Conservation (phyloP, 2,797 vertebrate genomes). For the Tragopan temminckii region DNA sequence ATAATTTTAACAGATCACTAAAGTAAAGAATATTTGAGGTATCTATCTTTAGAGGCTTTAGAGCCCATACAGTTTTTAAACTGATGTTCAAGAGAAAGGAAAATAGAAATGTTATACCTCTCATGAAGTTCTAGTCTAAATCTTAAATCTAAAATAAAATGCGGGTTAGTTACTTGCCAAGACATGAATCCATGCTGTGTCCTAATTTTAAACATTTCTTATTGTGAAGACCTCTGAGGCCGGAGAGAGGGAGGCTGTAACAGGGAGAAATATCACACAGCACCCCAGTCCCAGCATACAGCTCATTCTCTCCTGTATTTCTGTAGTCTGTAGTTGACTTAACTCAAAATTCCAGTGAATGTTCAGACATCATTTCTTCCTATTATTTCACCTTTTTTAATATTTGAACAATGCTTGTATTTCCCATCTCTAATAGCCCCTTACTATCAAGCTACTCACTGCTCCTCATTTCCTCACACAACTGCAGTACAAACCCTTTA, state of each 20-base stretch:
- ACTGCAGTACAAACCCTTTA: not conserved
- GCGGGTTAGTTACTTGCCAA: not conserved
- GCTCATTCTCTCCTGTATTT: not conserved
- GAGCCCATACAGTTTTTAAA: not conserved
- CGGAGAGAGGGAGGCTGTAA: not conserved
- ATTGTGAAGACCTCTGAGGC: not conserved
- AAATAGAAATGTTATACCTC: not conserved
- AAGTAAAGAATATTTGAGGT: constrained; percentile 63
- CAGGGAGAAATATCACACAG: not conserved
- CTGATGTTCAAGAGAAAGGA: not conserved
- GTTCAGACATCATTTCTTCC: not conserved
- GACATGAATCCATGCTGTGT: not conserved
- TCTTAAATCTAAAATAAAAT: not conserved
- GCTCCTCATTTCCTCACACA: not conserved
- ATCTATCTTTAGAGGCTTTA: constrained; percentile 53
- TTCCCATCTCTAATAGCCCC: not conserved
- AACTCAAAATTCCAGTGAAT: not conserved
- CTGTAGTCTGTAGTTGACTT: not conserved
- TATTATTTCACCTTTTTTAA: not conserved
- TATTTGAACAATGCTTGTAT: not conserved
- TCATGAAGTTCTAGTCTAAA: not conserved
- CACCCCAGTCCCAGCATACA: not conserved
- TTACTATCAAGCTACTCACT: not conserved
- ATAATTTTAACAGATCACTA: constrained; percentile 64
- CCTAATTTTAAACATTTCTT: not conserved